A percentile compares a stretch with the other conserved stretches of the same genome.
phyloP scores from a whole-genome alignment of 2,113 vertebrate species.

The Sylvietta virens region DNA sequence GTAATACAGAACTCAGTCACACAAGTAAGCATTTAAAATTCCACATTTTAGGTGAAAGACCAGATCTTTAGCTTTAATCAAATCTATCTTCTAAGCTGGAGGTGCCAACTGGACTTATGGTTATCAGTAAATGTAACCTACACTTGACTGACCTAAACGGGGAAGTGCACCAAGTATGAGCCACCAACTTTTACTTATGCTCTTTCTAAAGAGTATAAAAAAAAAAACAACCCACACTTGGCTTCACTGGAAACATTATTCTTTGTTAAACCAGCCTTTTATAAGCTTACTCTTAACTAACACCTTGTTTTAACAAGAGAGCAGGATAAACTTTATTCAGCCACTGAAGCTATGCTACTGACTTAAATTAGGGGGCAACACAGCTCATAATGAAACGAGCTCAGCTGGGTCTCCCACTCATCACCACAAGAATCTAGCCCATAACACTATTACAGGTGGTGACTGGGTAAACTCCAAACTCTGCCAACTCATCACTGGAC shows the following conservation, averaged over 20 bases:
- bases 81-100: neutral
- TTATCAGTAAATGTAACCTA: neutral
- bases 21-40: neutral
- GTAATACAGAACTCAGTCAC: neutral
- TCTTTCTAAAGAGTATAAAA: neutral
- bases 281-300: neutral
- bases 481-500: neutral
- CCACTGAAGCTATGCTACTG: neutral
- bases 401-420: neutral
- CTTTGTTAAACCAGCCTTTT: neutral
- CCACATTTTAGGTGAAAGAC: neutral
- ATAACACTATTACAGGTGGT: neutral
- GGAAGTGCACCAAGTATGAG: neutral
- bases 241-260: neutral
- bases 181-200: neutral
- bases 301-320: neutral
- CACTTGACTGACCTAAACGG: neutral
- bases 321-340: neutral
- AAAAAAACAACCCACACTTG: neutral
- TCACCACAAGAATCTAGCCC: fast-evolving
- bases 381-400: neutral
- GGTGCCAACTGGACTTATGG: fast-evolving
- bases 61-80: neutral
- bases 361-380: neutral
- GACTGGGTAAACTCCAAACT: neutral